phyloP scores from a whole-genome alignment of 2,888 invertebrate genomes.

The Muscina levida region DNA sequence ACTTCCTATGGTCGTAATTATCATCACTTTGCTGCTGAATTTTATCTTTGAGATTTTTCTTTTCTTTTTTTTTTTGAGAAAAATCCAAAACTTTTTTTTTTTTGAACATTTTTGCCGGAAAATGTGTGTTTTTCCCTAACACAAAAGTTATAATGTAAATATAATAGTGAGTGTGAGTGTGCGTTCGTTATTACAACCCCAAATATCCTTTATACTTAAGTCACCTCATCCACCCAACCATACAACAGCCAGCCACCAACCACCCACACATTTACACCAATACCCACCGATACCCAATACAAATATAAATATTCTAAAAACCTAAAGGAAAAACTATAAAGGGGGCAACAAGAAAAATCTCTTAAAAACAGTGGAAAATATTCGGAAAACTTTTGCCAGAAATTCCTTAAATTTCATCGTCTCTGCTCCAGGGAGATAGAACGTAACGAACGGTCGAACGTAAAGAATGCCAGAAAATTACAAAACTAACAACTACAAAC shows the following conservation, averaged over 20 bases:
- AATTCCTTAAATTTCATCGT: slow-evolving; percentile 56
- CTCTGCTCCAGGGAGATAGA: slow-evolving; percentile 42
- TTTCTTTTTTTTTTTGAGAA: slow-evolving; percentile 2
- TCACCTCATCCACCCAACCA: neutral
- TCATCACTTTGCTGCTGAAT: slow-evolving; percentile 60
- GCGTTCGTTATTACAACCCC: slow-evolving; percentile 20
- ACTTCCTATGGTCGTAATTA: slow-evolving; percentile 57
- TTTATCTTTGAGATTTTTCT: slow-evolving; percentile 50
- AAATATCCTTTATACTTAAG: slow-evolving; percentile 29
- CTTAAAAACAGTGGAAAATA: slow-evolving; percentile 43
- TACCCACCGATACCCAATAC: neutral
- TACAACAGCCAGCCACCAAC: slow-evolving; percentile 5
- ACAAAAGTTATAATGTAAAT: neutral
- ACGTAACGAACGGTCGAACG: slow-evolving; percentile 32
- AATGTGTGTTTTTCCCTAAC: neutral
- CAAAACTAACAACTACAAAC: slow-evolving; percentile 30
- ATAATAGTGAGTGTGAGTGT: neutral
- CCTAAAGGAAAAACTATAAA: slow-evolving; percentile 7
- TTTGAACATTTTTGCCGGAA: neutral
- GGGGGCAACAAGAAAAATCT: slow-evolving; percentile 11
- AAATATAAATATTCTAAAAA: slow-evolving; percentile 35
- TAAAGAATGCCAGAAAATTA: slow-evolving; percentile 30
- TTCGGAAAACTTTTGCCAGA: slow-evolving; percentile 53
- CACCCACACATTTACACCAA: neutral
- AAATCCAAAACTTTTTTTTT: slow-evolving; percentile 9